Evolutionary conservation across 1,140 invertebrate genomes (phyloP).

Genomic region (Gyrodactylus salaris): DNA sequence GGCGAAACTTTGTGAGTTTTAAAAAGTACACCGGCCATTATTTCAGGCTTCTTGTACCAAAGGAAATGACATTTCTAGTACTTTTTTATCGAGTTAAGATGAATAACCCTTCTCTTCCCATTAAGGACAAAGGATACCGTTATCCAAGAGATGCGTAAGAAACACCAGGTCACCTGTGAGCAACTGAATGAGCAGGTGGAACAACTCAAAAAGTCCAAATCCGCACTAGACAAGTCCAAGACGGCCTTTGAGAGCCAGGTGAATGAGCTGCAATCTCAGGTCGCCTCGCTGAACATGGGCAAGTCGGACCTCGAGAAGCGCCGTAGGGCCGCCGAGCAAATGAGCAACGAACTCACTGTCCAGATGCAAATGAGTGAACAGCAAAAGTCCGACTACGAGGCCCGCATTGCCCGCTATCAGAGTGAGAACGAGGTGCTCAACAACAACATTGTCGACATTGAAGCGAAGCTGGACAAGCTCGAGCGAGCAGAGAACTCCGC

Average conservation of each 20-base stretch:
- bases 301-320: neutral
- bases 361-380: neutral
- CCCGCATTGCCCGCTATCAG: neutral
- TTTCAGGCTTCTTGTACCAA: too few species aligned
- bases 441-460: neutral
- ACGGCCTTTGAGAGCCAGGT: neutral
- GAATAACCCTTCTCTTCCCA: neutral
- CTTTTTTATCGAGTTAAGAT: neutral
- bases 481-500: neutral
- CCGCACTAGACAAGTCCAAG: neutral
- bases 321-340: neutral
- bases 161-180: neutral
- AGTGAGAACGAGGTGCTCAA: neutral
- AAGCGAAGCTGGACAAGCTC: neutral
- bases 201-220: neutral
- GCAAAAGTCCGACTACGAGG: neutral
- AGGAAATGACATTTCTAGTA: neutral
- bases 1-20: neutral
- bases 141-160: neutral
- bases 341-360: neutral
- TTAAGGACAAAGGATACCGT: neutral
- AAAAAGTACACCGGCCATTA: too few species aligned
- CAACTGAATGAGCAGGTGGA: slow-evolving; percentile 4
- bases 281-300: neutral
- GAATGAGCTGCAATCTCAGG: neutral